Evolutionary conservation across 2,113 vertebrate species (phyloP), one percentile per base, ranked within the genome.

Genomic region (Bufo gargarizans): DNA sequence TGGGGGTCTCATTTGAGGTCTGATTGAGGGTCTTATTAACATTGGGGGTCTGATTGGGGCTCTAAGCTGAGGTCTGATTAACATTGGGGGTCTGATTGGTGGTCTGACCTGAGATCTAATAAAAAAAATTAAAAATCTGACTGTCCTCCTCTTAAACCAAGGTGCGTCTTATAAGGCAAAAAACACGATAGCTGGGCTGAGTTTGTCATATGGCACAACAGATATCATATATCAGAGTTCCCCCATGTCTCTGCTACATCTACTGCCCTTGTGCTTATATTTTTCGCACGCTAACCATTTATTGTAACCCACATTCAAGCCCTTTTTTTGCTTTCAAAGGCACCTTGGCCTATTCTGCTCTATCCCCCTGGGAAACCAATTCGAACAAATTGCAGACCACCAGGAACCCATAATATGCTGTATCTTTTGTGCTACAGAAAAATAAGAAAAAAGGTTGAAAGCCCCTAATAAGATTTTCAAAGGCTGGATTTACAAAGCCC

Each of bases 291-390:
- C 58, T 79, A 33, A 1, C 14, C 53, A 22, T n/a, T 53, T 50
- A 11, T n/a, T 78, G 76, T n/a, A 10, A 53, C 17, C 16, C 20
- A 20, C 45, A 77, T 19, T 77, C 17, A 33, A 12, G n/a, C 20
- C 33, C 13, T 53, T 13, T 20, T 65, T 79, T 8, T 55, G 20
- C 53, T 9, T 79, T 79, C 53, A 79, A 79, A 79, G 77, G n/a
- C 77, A 79, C 77, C 77, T 79, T 79, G 77, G 77, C 7, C 77
- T 58, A 43, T 79, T 79, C 55, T 56, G 22, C 50, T 79, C 17
- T 9, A 58, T 53, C 77, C 53, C 77, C 43, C 53, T 58, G 53
- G 77, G 77, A 43, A 8, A 58, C 77, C 77, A 79, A 79, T 79
- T 79, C n/a, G 3, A 58, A 58, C 77, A 79, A 79, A 58, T 79